Conservation (phyloP, 1,140 invertebrate species). For the Medauroidea extradentata region DNA sequence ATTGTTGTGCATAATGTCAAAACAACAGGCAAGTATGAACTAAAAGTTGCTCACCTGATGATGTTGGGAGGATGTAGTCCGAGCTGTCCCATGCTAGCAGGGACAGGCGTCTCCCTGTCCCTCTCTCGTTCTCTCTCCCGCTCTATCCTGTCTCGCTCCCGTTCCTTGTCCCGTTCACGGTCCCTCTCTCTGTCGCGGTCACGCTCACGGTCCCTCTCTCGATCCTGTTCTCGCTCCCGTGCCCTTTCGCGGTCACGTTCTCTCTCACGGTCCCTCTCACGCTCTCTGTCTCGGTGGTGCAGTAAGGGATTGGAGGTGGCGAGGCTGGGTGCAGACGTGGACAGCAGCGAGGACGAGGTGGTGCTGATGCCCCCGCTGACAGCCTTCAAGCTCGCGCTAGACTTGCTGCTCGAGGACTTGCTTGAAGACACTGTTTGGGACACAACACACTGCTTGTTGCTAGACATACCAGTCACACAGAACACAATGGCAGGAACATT, state of each 20-base stretch:
- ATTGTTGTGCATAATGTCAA: too few relatives aligned
- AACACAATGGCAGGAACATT: too few relatives aligned
- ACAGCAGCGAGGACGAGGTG: background rate
- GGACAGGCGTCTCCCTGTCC: background rate
- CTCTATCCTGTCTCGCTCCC: slow-evolving; percentile 2
- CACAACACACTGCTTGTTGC: too few relatives aligned
- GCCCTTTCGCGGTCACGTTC: background rate
- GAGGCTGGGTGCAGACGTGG: background rate
- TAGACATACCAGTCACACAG: too few relatives aligned
- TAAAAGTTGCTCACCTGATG: slow-evolving; percentile 12
- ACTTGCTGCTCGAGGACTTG: slow-evolving; percentile 3
- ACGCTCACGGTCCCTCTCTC: slow-evolving; percentile 6
- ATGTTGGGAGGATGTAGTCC: slow-evolving; percentile 5
- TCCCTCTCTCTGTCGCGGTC: slow-evolving; percentile 1
- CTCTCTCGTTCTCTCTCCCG: slow-evolving; percentile 2
- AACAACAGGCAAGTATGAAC: too few relatives aligned
- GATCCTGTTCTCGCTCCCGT: background rate
- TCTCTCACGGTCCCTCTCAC: background rate
- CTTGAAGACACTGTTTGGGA: slow-evolving; percentile 1
- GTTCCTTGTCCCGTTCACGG: slow-evolving; percentile 1
- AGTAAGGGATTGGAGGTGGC: background rate
- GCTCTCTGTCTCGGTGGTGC: background rate
- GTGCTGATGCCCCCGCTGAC: background rate
- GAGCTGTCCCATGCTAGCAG: background rate
- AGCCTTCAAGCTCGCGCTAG: slow-evolving; percentile 1